Percentiles rank a stretch among this genome's conserved stretches.
Evolutionary conservation across 2,797 vertebrate species (phyloP).

Genomic region (Rhabdophis nuchalis): DNA sequence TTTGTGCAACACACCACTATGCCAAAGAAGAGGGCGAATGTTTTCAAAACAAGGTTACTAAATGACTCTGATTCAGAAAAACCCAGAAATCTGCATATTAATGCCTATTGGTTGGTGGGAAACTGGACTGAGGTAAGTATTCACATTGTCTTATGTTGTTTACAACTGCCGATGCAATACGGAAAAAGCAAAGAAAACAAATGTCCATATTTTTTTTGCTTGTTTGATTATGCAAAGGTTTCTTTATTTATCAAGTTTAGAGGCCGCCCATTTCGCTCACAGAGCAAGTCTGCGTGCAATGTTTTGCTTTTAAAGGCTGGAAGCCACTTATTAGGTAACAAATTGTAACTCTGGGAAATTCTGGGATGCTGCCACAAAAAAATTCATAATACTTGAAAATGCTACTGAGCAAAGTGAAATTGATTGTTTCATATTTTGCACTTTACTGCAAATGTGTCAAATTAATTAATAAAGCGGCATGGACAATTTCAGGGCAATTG

Average conservation of each 20-base stretch:
- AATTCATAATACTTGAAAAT: not conserved
- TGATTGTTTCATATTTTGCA: not conserved
- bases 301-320: not conserved
- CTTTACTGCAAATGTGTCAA: not conserved
- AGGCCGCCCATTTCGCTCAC: not conserved
- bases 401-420: not conserved
- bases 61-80: conserved; percentile 36
- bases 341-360: not conserved
- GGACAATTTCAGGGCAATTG: not conserved
- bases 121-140: conserved; percentile 88
- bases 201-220: not conserved
- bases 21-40: conserved; percentile 31
- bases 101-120: conserved; percentile 81
- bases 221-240: not conserved
- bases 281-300: not conserved
- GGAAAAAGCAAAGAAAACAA: not conserved
- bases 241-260: not conserved
- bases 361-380: not conserved
- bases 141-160: not conserved
- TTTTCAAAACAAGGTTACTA: conserved; percentile 29
- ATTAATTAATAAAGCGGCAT: not conserved
- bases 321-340: not conserved
- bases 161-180: not conserved
- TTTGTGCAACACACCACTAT: conserved; percentile 15
- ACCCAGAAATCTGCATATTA: conserved; percentile 43